Percentiles rank a stretch among this genome's conserved stretches.
These are phyloP conservation scores for Tribolium castaneum DNA, from an alignment of 1,140 invertebrate genomes.

Conservation along the genomic window DNA sequence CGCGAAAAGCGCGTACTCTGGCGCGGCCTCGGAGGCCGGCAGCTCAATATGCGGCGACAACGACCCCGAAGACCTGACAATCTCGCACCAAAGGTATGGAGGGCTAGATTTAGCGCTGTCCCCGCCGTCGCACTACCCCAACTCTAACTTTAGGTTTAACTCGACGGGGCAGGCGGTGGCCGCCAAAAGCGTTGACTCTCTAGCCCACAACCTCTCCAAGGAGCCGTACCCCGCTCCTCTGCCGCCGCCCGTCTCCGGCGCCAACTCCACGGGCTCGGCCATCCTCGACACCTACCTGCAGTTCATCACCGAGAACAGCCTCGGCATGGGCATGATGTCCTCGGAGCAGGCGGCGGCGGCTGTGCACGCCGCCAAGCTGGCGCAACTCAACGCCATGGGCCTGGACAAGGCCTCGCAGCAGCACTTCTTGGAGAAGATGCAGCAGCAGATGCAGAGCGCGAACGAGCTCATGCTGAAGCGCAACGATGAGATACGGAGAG, in stretches of 20 bases:
- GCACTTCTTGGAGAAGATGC: slow-evolving; percentile 72
- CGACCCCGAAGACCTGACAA: slow-evolving; percentile 84
- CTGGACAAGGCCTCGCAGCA: slow-evolving; percentile 71
- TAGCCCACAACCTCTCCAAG: slow-evolving; percentile 64
- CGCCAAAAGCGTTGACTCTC: slow-evolving; percentile 72
- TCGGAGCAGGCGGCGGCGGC: slow-evolving; percentile 63
- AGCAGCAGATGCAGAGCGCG: slow-evolving; percentile 65
- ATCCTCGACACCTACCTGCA: slow-evolving; percentile 87
- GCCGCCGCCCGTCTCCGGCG: slow-evolving; percentile 62
- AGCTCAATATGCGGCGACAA: slow-evolving; percentile 80
- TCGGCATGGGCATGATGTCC: slow-evolving; percentile 67
- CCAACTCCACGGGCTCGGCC: slow-evolving; percentile 74
- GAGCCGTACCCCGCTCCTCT: slow-evolving; percentile 67
- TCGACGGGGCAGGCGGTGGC: slow-evolving; percentile 69
- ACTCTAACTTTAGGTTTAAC: slow-evolving; percentile 62
- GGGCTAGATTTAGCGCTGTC: slow-evolving; percentile 66
- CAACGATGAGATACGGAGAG: slow-evolving; percentile 58
- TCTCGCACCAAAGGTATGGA: slow-evolving; percentile 67
- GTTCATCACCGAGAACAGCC: slow-evolving; percentile 84
- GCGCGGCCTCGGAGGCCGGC: slow-evolving; percentile 74
- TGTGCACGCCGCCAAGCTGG: slow-evolving; percentile 71
- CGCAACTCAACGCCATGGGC: slow-evolving; percentile 76
- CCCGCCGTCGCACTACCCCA: slow-evolving; percentile 62
- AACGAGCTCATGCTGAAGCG: slow-evolving; percentile 62
- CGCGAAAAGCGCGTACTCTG: slow-evolving; percentile 69